These are phyloP conservation scores for Rhombomys opimus DNA, from an alignment of 2,113 vertebrate species.

Conservation along the genomic window DNA sequence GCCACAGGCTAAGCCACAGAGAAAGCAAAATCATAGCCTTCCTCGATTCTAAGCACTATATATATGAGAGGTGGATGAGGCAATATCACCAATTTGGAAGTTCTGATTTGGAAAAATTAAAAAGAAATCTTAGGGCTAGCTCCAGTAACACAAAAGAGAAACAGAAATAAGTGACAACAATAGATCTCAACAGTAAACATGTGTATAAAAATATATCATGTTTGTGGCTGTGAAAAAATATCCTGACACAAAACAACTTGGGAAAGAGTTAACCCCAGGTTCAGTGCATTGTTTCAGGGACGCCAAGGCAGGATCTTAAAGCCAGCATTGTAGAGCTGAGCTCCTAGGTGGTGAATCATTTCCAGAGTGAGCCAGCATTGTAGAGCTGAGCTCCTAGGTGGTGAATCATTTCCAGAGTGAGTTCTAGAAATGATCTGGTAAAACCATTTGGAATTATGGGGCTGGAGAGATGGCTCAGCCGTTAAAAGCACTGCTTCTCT, in stretches of 20 bases:
- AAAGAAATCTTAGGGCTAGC: not conserved
- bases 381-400: not conserved
- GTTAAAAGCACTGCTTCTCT: not conserved
- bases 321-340: not conserved
- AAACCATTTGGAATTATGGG: not conserved
- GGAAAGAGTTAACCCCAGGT: no score
- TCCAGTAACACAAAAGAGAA: not conserved
- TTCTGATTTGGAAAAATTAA: conserved; percentile 47
- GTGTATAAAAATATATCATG: not conserved
- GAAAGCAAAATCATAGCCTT: not conserved
- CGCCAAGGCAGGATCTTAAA: not conserved
- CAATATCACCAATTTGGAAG: conserved; percentile 50
- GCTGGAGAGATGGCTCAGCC: not conserved
- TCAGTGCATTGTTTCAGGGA: not conserved
- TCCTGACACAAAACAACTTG: no score
- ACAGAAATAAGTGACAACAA: not conserved
- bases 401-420: not conserved
- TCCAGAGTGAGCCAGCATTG: not conserved
- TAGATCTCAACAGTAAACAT: not conserved
- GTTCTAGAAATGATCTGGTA: not conserved
- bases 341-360: not conserved
- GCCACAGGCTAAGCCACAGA: not conserved
- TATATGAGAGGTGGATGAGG: conserved; percentile 4
- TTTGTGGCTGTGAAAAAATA: no score
- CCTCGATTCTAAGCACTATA: not conserved